These are phyloP conservation scores for Psittacula echo DNA, from an alignment of 2,797 vertebrate genomes.

Conservation along the genomic window DNA sequence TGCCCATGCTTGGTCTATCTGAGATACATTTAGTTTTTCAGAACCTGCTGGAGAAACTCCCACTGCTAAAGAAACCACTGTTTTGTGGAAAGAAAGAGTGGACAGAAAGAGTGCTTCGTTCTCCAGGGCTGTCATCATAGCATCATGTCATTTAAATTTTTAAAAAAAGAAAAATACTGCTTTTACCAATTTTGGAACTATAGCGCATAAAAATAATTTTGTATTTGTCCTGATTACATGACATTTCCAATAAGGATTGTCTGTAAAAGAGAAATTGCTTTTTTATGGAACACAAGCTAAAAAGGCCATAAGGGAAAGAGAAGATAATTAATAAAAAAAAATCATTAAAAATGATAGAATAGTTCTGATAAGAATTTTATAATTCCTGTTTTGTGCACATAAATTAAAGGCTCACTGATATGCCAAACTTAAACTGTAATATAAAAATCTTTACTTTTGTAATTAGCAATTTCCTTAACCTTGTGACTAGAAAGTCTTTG, in stretches of 20 bases:
- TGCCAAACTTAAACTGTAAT: not conserved
- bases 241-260: not conserved
- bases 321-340: constrained; percentile 18
- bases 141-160: not conserved
- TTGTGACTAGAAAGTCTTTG: not conserved
- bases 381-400: not conserved
- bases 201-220: not conserved
- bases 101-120: not conserved
- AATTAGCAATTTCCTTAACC: not conserved
- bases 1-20: not conserved
- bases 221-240: not conserved
- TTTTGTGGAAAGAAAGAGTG: not conserved
- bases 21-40: not conserved
- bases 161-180: not conserved
- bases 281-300: constrained; percentile 1
- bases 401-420: not conserved
- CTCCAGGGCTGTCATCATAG: not conserved
- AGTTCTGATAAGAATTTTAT: not conserved
- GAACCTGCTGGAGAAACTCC: not conserved
- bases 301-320: not conserved
- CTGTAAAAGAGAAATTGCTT: not conserved
- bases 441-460: not conserved
- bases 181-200: not conserved
- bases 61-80: not conserved
- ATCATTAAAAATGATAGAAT: not conserved